Evolutionary conservation across 2,888 invertebrate species (phyloP).

Genomic region (Spisula solida): DNA sequence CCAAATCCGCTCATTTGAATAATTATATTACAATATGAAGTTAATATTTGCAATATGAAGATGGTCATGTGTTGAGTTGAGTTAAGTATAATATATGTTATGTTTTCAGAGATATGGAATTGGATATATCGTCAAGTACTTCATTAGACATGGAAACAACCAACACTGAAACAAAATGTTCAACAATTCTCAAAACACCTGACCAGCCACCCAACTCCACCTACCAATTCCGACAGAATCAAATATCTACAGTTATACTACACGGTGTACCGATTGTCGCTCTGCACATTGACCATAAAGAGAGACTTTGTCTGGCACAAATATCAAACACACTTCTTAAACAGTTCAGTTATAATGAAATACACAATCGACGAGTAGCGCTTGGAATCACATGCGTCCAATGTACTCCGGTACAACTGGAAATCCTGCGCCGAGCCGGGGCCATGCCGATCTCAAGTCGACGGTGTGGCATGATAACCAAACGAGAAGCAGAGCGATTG

Average conservation of each 20-base stretch:
- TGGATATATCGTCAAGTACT: conserved; percentile 63
- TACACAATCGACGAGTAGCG: conserved; percentile 96
- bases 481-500: conserved; percentile 94
- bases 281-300: conserved; percentile 95
- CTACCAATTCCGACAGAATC: conserved; percentile 76
- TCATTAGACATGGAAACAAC: conserved; percentile 35
- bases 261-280: conserved; percentile 97
- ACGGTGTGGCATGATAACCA: conserved; percentile 96
- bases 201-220: conserved; percentile 27
- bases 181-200: conserved; percentile 50
- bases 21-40: too few species aligned
- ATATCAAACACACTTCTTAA: conserved; percentile 98
- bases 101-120: conserved; percentile 63
- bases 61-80: too few species aligned
- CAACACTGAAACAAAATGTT: background rate
- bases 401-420: conserved; percentile 98
- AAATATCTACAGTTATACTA: conserved; percentile 94
- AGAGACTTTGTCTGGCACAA: conserved; percentile 97
- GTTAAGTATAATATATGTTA: background rate
- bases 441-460: conserved; percentile 88
- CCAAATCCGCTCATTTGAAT: too few species aligned
- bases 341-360: conserved; percentile 99
- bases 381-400: conserved; percentile 95
- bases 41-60: too few species aligned
- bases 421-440: conserved; percentile 95